Evolutionary conservation across 2,888 invertebrate species (phyloP), one percentile per base, ranked within the genome.

Genomic region (Malachius bipustulatus): DNA sequence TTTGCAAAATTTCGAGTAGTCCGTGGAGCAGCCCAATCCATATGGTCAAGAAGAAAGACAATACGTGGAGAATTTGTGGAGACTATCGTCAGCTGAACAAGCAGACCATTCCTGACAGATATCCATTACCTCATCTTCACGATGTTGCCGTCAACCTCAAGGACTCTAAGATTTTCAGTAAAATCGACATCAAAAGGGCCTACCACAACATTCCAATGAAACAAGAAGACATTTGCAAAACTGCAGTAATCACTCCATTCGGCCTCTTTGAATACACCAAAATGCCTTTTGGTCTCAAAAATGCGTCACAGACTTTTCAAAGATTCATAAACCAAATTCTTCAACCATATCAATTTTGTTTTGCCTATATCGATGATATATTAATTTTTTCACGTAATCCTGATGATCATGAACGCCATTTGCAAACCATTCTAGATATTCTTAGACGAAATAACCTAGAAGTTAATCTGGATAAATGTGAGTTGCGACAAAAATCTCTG

Each of bases 101-200:
- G 1, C 43, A 58, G 55, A 53, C 66, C 65, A 51, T 67, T 66
- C 54, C 59, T 55, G 42, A 59, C 56, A 3, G 63, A 65, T 36
- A 63, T 64, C 56, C 57, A 1, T 36, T 53, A 3, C 46, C 51
- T 2, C 49, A 55, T 35, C 46, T 60, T 9, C 48, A 55, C 8
- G 54, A 56, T 38, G 52, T 56, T 35, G 14, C 47, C 1, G 42
- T 48, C 9, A 29, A 33, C 8, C 37, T 60, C 0, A 13, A 36
- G n/a, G 50, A 49, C 3, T 47, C 45, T 13, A 40, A 14, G 3
- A 34, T 52, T 1, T 55, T 52, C 30, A 45, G 45, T 2, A 49
- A 41, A 0, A 34, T 57, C 2, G 56, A 59, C 47, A 56, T 30
- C 57, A 60, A 32, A 54, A 64, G 2, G 58, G n/a, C n/a, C n/a